Evolutionary conservation across 2,113 vertebrate genomes (phyloP), one percentile per base, ranked within the genome.

Genomic region (Elephas maximus): DNA sequence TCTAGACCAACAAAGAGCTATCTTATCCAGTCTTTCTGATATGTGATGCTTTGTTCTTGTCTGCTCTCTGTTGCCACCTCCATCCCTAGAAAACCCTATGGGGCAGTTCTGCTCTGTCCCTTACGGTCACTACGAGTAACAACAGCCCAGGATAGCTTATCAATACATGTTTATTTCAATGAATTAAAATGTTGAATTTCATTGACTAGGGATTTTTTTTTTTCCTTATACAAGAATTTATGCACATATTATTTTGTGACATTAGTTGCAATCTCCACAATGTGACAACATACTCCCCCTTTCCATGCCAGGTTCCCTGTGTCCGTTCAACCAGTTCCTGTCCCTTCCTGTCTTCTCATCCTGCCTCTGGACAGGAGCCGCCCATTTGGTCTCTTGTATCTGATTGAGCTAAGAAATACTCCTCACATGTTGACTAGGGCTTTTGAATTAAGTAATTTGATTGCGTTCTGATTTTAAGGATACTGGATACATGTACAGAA

Each of bases 101-200:
- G n/a, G 37, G 3, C 37, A 9, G 18, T 74, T 41, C 21, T 74
- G 23, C 28, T 71, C 77, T 90, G 44, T 17, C 78, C 78, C 74
- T 28, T 57, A 48, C n/a, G 23, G 28, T 2, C 85, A 76, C 41
- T 30, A 41, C 8, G 73, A 41, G 17, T 21, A 74, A 41, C 20
- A 41, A 41, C 48, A 73, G 7, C 41, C 78, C 60, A 96, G 69
- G 51, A 91, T 69, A 74, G 26, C 37, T 95, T 92, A 78, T 79
- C 17, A 76, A 90, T 92, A 88, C 18, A 24, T 81, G 6, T 69
- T 92, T 73, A 2, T 87, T 80, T 84, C 9, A 74, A n/a, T 88
- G 76, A 88, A 78, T 85, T 88, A 90, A 93, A 88, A 87, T 41
- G 93, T n/a, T 79, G 48, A 87, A 88, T 90, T 80, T 57, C n/a